Percentiles rank a stretch among this genome's conserved stretches.
phyloP scores from a whole-genome alignment of 2,113 vertebrate species.

The Poecile atricapillus region DNA sequence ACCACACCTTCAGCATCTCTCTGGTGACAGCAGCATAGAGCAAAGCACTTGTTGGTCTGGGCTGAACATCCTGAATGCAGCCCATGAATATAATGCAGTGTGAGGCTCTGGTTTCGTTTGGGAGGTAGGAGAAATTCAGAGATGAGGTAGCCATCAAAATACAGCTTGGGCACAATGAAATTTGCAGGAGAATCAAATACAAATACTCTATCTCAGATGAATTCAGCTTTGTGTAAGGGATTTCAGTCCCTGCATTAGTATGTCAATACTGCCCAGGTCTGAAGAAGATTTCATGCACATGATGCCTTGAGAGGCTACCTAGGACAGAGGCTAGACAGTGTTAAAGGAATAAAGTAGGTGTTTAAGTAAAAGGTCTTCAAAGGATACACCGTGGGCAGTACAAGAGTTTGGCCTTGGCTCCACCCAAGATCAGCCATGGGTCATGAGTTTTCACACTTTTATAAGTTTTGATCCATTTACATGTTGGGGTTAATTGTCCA shows the following conservation, averaged over 20 bases:
- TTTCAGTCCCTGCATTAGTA: background rate
- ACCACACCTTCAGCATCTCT: background rate
- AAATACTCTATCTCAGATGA: background rate
- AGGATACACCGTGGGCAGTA: too few relatives aligned
- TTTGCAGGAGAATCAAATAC: background rate
- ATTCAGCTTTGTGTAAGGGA: background rate
- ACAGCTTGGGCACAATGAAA: background rate
- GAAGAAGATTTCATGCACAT: background rate
- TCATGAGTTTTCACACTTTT: too few relatives aligned
- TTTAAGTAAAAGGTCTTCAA: too few relatives aligned
- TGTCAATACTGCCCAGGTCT: background rate
- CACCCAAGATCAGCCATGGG: too few relatives aligned
- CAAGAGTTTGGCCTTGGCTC: too few relatives aligned
- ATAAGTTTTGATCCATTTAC: too few relatives aligned
- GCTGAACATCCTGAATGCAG: background rate
- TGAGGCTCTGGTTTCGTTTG: background rate
- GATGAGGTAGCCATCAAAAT: background rate
- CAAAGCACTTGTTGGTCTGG: background rate
- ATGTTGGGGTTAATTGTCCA: too few relatives aligned
- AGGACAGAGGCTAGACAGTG: too few relatives aligned
- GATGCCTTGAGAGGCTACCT: too few relatives aligned
- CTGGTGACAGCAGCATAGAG: background rate
- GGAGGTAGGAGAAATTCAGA: background rate
- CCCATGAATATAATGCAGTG: background rate
- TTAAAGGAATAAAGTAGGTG: too few relatives aligned